Conservation (phyloP, 2,113 vertebrate species). For the Pluvialis apricaria region DNA sequence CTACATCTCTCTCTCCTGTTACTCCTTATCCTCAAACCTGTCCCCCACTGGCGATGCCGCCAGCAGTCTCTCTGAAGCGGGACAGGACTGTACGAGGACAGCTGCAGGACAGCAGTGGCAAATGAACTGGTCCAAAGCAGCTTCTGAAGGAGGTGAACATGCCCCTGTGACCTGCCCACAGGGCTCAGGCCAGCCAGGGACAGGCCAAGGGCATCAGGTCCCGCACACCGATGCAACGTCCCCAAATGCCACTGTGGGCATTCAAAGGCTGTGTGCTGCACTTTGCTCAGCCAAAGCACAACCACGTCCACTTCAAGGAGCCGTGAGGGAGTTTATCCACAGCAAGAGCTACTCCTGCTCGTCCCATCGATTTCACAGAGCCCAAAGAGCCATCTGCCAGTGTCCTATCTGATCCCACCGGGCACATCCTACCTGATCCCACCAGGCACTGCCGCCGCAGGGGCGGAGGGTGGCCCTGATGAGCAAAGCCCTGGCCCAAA, state of each 20-base stretch:
- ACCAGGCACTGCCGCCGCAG: background rate
- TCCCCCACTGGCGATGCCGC: too few relatives aligned
- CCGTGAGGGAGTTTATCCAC: background rate
- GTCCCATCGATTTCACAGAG: background rate
- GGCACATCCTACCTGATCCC: background rate
- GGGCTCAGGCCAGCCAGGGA: background rate
- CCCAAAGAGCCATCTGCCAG: background rate
- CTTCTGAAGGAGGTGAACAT: background rate
- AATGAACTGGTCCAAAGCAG: background rate
- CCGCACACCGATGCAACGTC: rapidly evolving
- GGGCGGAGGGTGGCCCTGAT: background rate
- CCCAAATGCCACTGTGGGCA: rapidly evolving
- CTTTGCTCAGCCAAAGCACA: background rate
- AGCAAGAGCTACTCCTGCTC: background rate
- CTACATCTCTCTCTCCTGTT: too few relatives aligned
- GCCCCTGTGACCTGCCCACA: background rate
- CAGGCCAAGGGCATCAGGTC: background rate
- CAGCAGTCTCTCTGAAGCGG: too few relatives aligned
- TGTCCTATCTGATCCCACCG: background rate
- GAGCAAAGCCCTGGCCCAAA: background rate
- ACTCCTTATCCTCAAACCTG: too few relatives aligned
- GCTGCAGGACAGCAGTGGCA: background rate
- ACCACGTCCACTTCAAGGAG: background rate
- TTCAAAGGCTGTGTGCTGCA: rapidly evolving
- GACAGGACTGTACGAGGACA: too few relatives aligned